phyloP scores from a whole-genome alignment of 2,888 invertebrate species.

The Oscheius sp. region DNA sequence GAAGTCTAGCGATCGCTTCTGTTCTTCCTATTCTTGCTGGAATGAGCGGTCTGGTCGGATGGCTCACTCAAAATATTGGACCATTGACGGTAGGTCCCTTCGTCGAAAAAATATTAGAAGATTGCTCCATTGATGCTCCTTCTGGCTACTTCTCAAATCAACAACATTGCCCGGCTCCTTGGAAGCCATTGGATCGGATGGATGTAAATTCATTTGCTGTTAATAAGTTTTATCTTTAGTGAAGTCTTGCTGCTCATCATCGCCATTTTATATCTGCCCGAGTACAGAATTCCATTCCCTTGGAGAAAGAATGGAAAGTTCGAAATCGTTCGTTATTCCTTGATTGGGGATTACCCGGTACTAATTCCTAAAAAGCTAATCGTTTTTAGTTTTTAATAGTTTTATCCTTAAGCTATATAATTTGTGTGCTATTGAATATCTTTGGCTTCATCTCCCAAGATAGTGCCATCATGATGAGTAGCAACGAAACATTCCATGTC shows the following conservation, averaged over 20 bases:
- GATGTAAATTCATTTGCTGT: not conserved
- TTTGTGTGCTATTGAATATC: slow-evolving; percentile 65
- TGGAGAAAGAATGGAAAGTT: slow-evolving; percentile 62
- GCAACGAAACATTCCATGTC: no score
- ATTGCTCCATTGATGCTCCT: slow-evolving; percentile 67
- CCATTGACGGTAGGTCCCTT: slow-evolving; percentile 39
- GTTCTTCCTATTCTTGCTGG: slow-evolving; percentile 67
- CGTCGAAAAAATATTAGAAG: slow-evolving; percentile 16
- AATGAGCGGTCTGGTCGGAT: slow-evolving; percentile 65
- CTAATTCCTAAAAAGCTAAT: not conserved
- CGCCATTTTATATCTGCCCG: slow-evolving; percentile 66
- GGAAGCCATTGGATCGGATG: slow-evolving; percentile 62
- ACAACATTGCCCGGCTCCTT: slow-evolving; percentile 58
- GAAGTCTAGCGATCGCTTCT: slow-evolving; percentile 64
- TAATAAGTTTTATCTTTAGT: slow-evolving; percentile 31
- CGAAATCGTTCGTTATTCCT: slow-evolving; percentile 51
- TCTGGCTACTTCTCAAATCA: slow-evolving; percentile 64
- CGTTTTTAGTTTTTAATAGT: slow-evolving; percentile 65
- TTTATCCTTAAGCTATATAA: slow-evolving; percentile 65
- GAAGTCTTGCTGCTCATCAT: slow-evolving; percentile 67
- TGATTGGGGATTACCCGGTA: slow-evolving; percentile 69
- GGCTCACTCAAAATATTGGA: slow-evolving; percentile 61
- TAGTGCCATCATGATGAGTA: no score
- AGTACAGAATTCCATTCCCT: no score
- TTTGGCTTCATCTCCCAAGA: slow-evolving; percentile 53